Conservation (phyloP, 2,797 vertebrate species). For the Neosalanx taihuensis region DNA sequence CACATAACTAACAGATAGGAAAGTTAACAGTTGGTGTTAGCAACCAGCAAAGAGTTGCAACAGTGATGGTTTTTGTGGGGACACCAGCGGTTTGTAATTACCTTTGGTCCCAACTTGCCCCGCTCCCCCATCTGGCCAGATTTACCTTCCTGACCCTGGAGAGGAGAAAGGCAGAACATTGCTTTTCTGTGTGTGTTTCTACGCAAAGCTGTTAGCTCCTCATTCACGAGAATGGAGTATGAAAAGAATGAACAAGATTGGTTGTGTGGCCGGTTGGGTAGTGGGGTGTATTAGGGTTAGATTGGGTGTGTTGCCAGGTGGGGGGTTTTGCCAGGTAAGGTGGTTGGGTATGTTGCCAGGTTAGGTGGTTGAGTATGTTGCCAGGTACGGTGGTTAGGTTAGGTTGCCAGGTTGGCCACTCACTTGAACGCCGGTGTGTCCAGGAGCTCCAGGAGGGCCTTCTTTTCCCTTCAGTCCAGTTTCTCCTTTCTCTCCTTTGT, state of each 20-base stretch:
- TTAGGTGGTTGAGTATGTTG: not conserved
- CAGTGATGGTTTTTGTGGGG: too few relatives aligned
- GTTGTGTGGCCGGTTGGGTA: not conserved
- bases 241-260: too few relatives aligned
- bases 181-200: not conserved
- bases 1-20: too few relatives aligned
- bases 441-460: slow-evolving; percentile 82
- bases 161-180: not conserved
- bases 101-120: slow-evolving; percentile 90
- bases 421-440: slow-evolving; percentile 87
- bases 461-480: slow-evolving; percentile 90
- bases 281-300: not conserved
- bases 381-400: not conserved
- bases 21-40: not conserved
- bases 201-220: not conserved
- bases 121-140: slow-evolving; percentile 89
- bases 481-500: slow-evolving; percentile 86
- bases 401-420: slow-evolving; percentile 52
- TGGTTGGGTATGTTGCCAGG: too few relatives aligned
- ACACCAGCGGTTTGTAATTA: slow-evolving; percentile 43
- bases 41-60: not conserved
- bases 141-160: slow-evolving; percentile 93
- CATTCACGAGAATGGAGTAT: not conserved
- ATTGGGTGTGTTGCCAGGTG: not conserved
- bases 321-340: too few relatives aligned